These are phyloP conservation scores for Peromyscus eremicus DNA, from an alignment of 2,797 vertebrate species.

Conservation along the genomic window DNA sequence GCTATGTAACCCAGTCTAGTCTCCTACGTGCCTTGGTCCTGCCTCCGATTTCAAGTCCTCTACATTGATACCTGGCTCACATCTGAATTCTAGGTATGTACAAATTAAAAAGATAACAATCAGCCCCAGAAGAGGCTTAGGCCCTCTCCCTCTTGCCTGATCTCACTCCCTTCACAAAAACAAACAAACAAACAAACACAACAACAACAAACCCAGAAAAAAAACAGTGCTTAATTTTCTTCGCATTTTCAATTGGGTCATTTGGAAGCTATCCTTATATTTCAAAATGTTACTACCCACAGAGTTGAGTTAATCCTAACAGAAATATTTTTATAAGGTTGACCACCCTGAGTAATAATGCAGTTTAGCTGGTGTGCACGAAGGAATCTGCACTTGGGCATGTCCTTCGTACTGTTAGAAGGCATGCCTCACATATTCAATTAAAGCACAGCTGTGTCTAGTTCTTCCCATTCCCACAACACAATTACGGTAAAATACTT, in stretches of 20 bases:
- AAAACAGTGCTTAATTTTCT: constrained; percentile 8
- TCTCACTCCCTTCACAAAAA: neutral
- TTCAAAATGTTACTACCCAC: neutral
- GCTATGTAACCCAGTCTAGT: too few species aligned
- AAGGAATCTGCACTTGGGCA: neutral
- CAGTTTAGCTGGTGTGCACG: constrained; percentile 42
- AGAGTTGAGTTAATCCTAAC: neutral
- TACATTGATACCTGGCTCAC: too few species aligned
- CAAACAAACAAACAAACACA: too few species aligned
- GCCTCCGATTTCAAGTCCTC: too few species aligned
- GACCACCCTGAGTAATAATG: constrained; percentile 55
- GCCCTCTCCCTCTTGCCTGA: rapidly evolving
- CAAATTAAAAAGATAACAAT: neutral
- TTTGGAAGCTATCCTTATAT: neutral
- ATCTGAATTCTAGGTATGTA: constrained; percentile 20
- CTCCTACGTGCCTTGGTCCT: neutral
- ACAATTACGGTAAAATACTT: constrained; percentile 35
- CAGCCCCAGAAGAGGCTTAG: neutral
- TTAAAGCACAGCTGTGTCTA: constrained; percentile 9
- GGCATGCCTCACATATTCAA: neutral
- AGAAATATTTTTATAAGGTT: constrained; percentile 46
- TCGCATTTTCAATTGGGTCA: neutral
- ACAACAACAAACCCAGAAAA: too few species aligned
- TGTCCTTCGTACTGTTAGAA: neutral
- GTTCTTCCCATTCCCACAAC: neutral